These are phyloP conservation scores for Cistogaster globosa DNA, from an alignment of 2,888 invertebrate species.

Conservation along the genomic window DNA sequence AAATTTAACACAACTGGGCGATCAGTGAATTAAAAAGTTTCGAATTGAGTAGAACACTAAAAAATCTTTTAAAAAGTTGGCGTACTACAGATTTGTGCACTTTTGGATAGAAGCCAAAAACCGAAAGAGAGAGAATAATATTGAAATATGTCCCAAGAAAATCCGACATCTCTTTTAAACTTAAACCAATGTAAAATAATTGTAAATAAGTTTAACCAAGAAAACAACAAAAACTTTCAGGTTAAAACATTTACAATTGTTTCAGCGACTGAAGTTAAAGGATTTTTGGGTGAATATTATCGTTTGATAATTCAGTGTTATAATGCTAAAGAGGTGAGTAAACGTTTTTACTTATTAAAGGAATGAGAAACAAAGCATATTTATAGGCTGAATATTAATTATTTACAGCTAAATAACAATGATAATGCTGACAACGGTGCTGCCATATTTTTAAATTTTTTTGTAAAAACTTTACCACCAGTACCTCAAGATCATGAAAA, in stretches of 20 bases:
- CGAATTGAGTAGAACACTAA: slow-evolving; percentile 43
- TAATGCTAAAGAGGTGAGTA: slow-evolving; percentile 30
- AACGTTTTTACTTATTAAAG: not conserved
- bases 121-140: not conserved
- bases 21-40: slow-evolving; percentile 56
- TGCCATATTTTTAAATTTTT: slow-evolving; percentile 69
- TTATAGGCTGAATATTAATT: slow-evolving; percentile 70
- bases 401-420: slow-evolving; percentile 40
- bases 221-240: slow-evolving; percentile 43
- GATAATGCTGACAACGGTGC: slow-evolving; percentile 20
- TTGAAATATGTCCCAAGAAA: slow-evolving; percentile 26
- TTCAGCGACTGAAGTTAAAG: slow-evolving; percentile 73
- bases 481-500: slow-evolving; percentile 74
- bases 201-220: slow-evolving; percentile 56
- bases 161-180: slow-evolving; percentile 72
- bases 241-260: slow-evolving; percentile 70
- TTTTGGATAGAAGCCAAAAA: slow-evolving; percentile 62
- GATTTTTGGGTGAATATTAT: slow-evolving; percentile 80
- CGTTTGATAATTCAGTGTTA: slow-evolving; percentile 72
- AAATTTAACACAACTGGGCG: slow-evolving; percentile 10
- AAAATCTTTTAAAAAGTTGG: not conserved
- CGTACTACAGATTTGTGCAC: slow-evolving; percentile 1
- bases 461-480: slow-evolving; percentile 77
- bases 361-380: slow-evolving; percentile 68
- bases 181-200: slow-evolving; percentile 75